Base-by-base conservation (phyloP, 2,888 invertebrate species). In the Miltochrista miniata region DNA sequence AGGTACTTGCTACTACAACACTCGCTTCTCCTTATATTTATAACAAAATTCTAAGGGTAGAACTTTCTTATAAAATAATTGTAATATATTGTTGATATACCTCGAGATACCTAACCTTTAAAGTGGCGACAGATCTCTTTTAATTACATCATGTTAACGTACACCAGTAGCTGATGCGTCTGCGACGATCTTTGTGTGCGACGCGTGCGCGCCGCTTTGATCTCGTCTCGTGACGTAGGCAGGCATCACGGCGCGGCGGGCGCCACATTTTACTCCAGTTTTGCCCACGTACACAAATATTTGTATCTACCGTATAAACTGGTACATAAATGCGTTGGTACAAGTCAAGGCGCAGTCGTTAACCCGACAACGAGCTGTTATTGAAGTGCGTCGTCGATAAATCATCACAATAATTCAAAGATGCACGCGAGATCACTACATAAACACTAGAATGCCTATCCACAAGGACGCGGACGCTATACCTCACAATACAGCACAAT, bases 351-450 rank as follows among this genome's bases (percentile, higher is more conserved):
- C 12, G 45, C 18, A 51, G 50, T 57, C 57, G 48, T 57, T 53
- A 39, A 61, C 54, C 48, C 51, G 40, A 35, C 42, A 44, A 48
- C 35, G 53, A 53, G 44, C 37, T 45, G 47, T 51, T 52, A 54
- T 56, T 54, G 48, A 45, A 48, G 51, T 49, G 52, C 48, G 54
- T 45, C 54, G 46, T 13, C 48, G 38, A 34, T 45, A 54, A 33
- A 49, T 60, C 54, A 50, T 45, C 36, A 8, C 45, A 37, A 44
- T 7, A 31, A 31, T 29, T 39, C 35, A 13, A 14, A 45, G 44
- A 36, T 43, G 46, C 40, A 29, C 59, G 35, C 38, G 38, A 41
- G 44, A 45, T 36, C 45, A 15, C 48, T 14, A 13, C 14, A 31
- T 8, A 8, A 18, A n/a, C 34, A 39, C 5, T 35, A 24, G 34